These are phyloP conservation scores for Heliocidaris tuberculata DNA, from an alignment of 35 echinoderm and acorn worm species.

Conservation along the genomic window DNA sequence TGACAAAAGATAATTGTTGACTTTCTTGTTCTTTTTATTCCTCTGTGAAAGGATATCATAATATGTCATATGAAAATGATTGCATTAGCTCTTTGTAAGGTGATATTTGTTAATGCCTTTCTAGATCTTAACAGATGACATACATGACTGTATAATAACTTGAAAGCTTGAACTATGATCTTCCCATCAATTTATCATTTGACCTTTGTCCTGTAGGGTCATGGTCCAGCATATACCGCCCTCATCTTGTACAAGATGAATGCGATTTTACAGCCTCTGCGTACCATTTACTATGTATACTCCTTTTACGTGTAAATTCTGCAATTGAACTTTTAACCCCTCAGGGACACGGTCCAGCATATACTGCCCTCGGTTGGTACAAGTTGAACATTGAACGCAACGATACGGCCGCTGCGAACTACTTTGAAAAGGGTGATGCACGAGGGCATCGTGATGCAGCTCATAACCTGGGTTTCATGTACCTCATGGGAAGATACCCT, in stretches of 20 bases:
- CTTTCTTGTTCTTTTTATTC: background rate
- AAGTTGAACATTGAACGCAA: constrained; percentile 69
- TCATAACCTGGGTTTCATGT: constrained; percentile 83
- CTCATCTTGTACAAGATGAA: constrained; percentile 79
- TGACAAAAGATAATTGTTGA: too few relatives aligned
- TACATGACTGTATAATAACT: too few relatives aligned
- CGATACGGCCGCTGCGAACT: constrained; percentile 51
- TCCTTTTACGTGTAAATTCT: too few relatives aligned
- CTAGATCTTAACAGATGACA: too few relatives aligned
- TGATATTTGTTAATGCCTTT: too few relatives aligned
- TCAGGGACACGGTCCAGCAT: constrained; percentile 71
- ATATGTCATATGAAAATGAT: too few relatives aligned
- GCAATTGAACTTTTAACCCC: too few relatives aligned
- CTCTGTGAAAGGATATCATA: background rate
- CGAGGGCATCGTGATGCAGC: constrained; percentile 80
- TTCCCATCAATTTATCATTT: background rate
- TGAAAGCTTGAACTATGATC: background rate
- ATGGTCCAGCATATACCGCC: constrained; percentile 89
- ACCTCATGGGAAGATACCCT: constrained; percentile 77
- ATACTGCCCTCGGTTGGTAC: constrained; percentile 93
- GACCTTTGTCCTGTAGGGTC: constrained; percentile 56
- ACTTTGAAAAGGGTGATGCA: constrained; percentile 72
- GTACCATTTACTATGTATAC: constrained; percentile 36
- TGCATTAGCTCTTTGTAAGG: too few relatives aligned
- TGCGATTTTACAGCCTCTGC: constrained; percentile 48